These are phyloP conservation scores for Diadophis punctatus DNA, from an alignment of 2,113 vertebrate species.

Conservation along the genomic window DNA sequence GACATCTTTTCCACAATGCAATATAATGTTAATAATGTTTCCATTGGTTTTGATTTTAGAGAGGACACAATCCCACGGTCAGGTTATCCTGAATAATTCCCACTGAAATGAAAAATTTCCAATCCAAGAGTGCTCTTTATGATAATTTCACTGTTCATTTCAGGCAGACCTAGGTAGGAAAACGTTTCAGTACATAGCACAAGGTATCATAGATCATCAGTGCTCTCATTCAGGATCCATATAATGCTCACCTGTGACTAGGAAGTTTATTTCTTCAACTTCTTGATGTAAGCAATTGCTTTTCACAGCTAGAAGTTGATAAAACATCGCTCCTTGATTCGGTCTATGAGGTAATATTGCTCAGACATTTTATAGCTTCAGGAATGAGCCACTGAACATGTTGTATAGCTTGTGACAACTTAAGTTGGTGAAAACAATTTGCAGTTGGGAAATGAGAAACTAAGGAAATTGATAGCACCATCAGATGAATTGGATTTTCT, in stretches of 20 bases:
- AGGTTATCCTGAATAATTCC: neutral
- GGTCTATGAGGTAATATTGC: neutral
- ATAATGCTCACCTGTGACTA: neutral
- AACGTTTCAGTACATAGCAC: neutral
- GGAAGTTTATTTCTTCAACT: neutral
- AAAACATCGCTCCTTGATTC: neutral
- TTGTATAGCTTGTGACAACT: neutral
- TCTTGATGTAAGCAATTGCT: neutral
- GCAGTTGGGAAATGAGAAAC: neutral
- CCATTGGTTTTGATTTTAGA: neutral
- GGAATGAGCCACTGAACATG: slow-evolving; percentile 10
- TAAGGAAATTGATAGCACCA: neutral
- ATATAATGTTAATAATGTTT: neutral
- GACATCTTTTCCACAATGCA: neutral
- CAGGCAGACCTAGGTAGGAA: neutral
- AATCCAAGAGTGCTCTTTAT: neutral
- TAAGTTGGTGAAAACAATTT: neutral
- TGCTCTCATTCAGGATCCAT: neutral
- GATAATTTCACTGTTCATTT: neutral
- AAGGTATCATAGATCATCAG: neutral
- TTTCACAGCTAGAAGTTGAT: neutral
- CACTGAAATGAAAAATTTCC: neutral
- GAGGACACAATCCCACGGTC: neutral
- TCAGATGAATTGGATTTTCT: neutral
- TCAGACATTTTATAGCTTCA: neutral